phyloP scores from a whole-genome alignment of 92 coral and sea anemone species.

The Actinostola sp. region DNA sequence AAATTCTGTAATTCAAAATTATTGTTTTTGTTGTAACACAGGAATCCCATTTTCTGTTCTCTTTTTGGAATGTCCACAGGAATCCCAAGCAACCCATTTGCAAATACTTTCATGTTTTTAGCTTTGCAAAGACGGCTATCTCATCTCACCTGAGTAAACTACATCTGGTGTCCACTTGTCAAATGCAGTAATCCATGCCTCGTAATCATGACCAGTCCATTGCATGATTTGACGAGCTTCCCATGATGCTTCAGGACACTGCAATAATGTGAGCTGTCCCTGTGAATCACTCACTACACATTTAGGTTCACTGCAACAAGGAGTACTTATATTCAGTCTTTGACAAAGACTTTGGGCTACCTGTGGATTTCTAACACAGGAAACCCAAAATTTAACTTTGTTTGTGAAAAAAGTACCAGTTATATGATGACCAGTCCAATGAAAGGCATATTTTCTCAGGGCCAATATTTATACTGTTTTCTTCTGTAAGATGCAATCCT shows the following conservation, averaged over 20 bases:
- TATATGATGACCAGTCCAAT: slow-evolving; percentile 76
- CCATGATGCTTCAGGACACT: slow-evolving; percentile 66
- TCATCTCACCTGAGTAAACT: slow-evolving; percentile 94
- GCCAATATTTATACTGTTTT: slow-evolving; percentile 41
- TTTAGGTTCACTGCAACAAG: slow-evolving; percentile 40
- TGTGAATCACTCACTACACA: slow-evolving; percentile 85
- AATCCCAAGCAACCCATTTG: no score
- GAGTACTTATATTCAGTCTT: background rate
- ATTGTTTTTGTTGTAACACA: no score
- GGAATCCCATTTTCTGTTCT: no score
- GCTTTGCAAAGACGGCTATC: no score
- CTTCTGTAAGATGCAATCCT: slow-evolving; percentile 21
- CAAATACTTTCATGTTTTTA: no score
- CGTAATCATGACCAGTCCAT: slow-evolving; percentile 94
- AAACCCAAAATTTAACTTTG: background rate
- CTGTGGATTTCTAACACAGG: slow-evolving; percentile 15
- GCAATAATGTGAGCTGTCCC: slow-evolving; percentile 70
- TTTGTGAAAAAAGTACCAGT: slow-evolving; percentile 16
- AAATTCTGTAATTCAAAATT: no score
- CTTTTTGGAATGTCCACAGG: no score
- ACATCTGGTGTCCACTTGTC: slow-evolving; percentile 74
- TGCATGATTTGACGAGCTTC: slow-evolving; percentile 48
- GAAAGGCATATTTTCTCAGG: slow-evolving; percentile 79
- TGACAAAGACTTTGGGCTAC: slow-evolving; percentile 2
- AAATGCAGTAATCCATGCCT: slow-evolving; percentile 97